phyloP scores from a whole-genome alignment of 1,140 invertebrate species.

The Drosophila mauritiana region DNA sequence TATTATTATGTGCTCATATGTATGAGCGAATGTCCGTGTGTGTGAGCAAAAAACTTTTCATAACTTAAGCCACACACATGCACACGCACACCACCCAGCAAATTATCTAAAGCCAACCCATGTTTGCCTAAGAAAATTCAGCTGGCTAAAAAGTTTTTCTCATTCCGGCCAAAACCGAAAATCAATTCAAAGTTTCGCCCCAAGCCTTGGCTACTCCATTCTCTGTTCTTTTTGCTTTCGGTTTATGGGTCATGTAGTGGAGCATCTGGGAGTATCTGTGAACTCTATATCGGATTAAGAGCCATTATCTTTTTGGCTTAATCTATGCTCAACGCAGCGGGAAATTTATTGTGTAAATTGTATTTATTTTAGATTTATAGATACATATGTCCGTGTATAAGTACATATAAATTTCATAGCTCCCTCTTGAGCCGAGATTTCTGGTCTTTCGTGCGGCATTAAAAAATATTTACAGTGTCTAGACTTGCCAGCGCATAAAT shows the following conservation, averaged over 20 bases:
- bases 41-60: constrained; percentile 49
- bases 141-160: constrained; percentile 47
- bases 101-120: constrained; percentile 46
- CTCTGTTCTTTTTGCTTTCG: constrained; percentile 15
- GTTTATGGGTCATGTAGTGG: constrained; percentile 33
- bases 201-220: constrained; percentile 11
- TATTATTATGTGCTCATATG: constrained; percentile 75
- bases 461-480: constrained; percentile 83
- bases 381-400: constrained; percentile 55
- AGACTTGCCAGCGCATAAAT: constrained; percentile 74
- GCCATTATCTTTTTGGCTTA: constrained; percentile 57
- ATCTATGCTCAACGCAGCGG: constrained; percentile 58
- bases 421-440: constrained; percentile 42
- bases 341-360: constrained; percentile 68
- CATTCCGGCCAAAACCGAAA: constrained; percentile 38
- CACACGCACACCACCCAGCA: neutral
- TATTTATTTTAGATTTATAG: constrained; percentile 78
- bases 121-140: constrained; percentile 57
- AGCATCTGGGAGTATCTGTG: constrained; percentile 21
- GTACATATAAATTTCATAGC: constrained; percentile 48
- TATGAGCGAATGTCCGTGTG: constrained; percentile 40
- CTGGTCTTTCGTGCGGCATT: constrained; percentile 56
- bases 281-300: constrained; percentile 54
- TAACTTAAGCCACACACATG: constrained; percentile 9
- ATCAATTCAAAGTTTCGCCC: constrained; percentile 64